Evolutionary conservation across 2,113 vertebrate genomes (phyloP), one percentile per base, ranked within the genome.

Genomic region (Jacana jacana): DNA sequence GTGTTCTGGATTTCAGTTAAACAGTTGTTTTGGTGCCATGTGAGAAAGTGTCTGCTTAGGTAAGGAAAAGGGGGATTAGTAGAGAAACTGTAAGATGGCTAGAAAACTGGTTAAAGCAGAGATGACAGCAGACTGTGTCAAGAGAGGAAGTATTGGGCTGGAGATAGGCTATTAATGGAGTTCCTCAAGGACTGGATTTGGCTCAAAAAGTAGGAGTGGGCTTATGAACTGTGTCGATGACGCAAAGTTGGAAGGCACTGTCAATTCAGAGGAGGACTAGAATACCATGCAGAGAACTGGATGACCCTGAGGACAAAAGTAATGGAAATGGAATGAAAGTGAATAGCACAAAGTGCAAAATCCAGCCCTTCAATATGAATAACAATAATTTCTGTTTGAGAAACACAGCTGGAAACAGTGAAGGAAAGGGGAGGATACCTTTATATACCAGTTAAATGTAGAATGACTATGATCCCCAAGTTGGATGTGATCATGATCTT

Each of bases 261-360:
- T 78, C 69, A 60, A 17, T 93, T 93, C 94, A 93, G 69, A 81
- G 71, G 66, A 95, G 52, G 66, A 89, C 83, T 93, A 91, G 77
- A 92, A 94, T 89, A 95, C 83, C 73, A 71, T 35, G 72, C 83
- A 91, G 72, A 92, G 65, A 93, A 68, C 72, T 93, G 92, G 72
- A 92, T 81, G 83, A 91, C 72, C 81, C 33, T 78, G 51, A 93
- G 68, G 80, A 92, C 61, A 88, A 77, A 90, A 95, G 83, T 96
- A 95, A 93, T 92, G 68, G 86, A 97, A 96, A 95, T 91, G 83
- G 94, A 95, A 96, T 90, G 92, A 95, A 90, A 94, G 37, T 37
- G 68, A 75, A 81, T n/a, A 92, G 80, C 76, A 42, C 37, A 64
- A 57, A 89, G 60, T 81, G 51, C 60, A 90, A 93, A 96, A 83